Evolutionary conservation across 1,140 invertebrate genomes (phyloP).

Genomic region (Popillia japonica): DNA sequence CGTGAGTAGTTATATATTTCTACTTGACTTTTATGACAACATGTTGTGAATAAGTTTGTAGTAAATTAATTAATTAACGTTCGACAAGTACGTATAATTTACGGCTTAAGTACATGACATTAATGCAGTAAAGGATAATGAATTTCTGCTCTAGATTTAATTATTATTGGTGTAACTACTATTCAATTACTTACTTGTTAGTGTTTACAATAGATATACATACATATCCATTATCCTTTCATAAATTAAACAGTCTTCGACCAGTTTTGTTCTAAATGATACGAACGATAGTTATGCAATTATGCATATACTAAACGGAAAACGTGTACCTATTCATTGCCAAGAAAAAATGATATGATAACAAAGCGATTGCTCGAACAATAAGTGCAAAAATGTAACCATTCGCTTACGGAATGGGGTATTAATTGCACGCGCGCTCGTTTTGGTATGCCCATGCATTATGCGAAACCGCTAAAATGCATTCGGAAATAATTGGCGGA

Average conservation of each 20-base stretch:
- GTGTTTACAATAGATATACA: constrained; percentile 12
- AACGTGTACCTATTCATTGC: not conserved
- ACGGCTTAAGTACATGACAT: not conserved
- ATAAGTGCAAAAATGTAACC: constrained; percentile 9
- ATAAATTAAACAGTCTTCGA: constrained; percentile 21
- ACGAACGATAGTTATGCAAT: constrained; percentile 15
- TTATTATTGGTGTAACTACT: not conserved
- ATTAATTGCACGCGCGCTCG: not conserved
- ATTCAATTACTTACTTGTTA: not conserved
- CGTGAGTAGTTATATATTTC: not conserved
- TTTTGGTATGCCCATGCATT: not conserved
- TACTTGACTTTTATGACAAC: not conserved
- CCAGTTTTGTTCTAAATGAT: constrained; percentile 25
- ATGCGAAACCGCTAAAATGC: constrained; percentile 2
- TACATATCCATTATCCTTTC: not conserved
- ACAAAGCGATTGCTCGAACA: not conserved
- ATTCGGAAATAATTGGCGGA: constrained; percentile 17
- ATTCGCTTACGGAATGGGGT: not conserved
- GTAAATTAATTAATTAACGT: constrained; percentile 1
- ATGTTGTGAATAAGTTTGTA: not conserved
- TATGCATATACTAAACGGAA: constrained; percentile 13
- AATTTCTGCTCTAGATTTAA: constrained; percentile 3
- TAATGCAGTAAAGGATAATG: not conserved
- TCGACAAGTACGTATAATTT: constrained; percentile 2
- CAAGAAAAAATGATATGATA: constrained; percentile 10